Evolutionary conservation across 2,113 vertebrate species (phyloP).

Genomic region (Xiphophorus couchianus): DNA sequence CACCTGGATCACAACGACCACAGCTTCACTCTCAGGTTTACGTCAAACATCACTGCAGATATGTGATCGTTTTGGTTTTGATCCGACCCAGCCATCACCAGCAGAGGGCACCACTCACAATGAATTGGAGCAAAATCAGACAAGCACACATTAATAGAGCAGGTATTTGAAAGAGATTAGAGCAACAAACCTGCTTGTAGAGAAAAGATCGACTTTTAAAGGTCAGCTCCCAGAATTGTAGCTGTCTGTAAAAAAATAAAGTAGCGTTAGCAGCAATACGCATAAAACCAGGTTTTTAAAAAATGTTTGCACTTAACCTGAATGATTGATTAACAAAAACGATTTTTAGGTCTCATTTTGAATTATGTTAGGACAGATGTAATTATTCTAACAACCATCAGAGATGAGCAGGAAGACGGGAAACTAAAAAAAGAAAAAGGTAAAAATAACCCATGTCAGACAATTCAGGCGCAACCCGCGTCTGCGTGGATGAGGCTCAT

Average conservation of each 20-base stretch:
- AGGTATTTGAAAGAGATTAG: neutral
- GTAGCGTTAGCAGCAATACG: neutral
- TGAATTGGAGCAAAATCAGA: neutral
- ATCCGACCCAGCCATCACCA: constrained; percentile 38
- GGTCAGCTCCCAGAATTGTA: constrained; percentile 86
- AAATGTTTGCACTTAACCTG: neutral
- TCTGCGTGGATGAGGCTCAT: constrained; percentile 6
- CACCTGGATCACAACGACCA: constrained; percentile 77
- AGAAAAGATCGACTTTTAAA: constrained; percentile 88
- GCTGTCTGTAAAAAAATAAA: constrained; percentile 65
- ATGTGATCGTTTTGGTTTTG: too few species aligned
- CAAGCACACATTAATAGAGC: neutral
- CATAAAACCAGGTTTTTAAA: too few species aligned
- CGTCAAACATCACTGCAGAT: neutral
- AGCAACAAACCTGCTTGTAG: constrained; percentile 86
- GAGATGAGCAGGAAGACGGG: neutral
- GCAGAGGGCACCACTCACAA: constrained; percentile 50
- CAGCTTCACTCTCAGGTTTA: neutral
- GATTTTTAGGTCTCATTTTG: constrained; percentile 1
- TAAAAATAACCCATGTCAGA: neutral
- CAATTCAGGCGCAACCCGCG: neutral
- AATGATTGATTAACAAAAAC: constrained; percentile 22
- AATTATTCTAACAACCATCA: neutral
- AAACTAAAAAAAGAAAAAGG: neutral
- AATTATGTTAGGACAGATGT: constrained; percentile 3